Evolutionary conservation across 1,140 invertebrate genomes (phyloP).

Genomic region (Vanessa atalanta): DNA sequence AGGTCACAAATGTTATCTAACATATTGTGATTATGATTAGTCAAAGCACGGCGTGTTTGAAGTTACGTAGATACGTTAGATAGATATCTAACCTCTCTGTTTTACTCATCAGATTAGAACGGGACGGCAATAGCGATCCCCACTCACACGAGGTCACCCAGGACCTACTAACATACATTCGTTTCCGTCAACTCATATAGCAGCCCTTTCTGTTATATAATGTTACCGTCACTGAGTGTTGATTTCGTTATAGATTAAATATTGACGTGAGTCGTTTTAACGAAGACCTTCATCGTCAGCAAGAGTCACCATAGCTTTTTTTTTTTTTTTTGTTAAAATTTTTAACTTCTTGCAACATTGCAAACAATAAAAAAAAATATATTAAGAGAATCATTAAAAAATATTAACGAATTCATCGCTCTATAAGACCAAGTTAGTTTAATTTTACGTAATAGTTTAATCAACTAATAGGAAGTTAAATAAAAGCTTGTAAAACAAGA

Average conservation of each 20-base stretch:
- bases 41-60: constrained; percentile 28
- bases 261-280: not conserved
- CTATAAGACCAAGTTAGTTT: too few relatives aligned
- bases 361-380: too few relatives aligned
- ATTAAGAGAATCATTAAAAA: too few relatives aligned
- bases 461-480: too few relatives aligned
- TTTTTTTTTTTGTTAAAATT: too few relatives aligned
- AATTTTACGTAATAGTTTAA: too few relatives aligned
- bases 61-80: constrained; percentile 8
- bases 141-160: constrained; percentile 13
- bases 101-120: constrained; percentile 7
- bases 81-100: constrained; percentile 28
- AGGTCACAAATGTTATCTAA: constrained; percentile 50
- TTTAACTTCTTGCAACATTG: too few relatives aligned
- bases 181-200: constrained; percentile 50
- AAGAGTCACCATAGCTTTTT: too few relatives aligned
- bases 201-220: constrained; percentile 52
- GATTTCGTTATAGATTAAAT: constrained; percentile 27
- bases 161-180: constrained; percentile 63
- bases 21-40: constrained; percentile 40
- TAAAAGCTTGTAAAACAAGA: too few relatives aligned
- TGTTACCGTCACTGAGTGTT: not conserved
- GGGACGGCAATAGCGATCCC: constrained; percentile 11
- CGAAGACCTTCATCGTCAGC: too few relatives aligned
- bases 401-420: too few relatives aligned